These are phyloP conservation scores for Ctenoplectra terminalis DNA, from an alignment of 1,140 invertebrate species.

Conservation along the genomic window DNA sequence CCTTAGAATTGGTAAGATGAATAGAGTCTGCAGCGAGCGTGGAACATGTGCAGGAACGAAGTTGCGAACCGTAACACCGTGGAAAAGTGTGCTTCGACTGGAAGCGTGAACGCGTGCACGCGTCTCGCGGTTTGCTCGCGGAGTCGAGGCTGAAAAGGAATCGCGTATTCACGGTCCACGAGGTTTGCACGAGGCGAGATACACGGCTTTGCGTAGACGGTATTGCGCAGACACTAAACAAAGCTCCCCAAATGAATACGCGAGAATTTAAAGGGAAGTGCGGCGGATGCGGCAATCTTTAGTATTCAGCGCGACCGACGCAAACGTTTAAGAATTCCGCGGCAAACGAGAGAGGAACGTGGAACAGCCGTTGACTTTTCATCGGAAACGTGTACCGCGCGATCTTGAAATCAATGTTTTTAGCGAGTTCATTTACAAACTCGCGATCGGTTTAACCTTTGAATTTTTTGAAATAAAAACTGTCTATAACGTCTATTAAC, in stretches of 20 bases:
- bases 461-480: neutral
- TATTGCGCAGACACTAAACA: conserved; percentile 45
- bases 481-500: neutral
- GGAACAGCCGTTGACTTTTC: conserved; percentile 41
- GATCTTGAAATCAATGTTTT: conserved; percentile 3
- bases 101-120: neutral
- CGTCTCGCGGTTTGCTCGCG: neutral
- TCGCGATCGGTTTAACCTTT: neutral
- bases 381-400: neutral
- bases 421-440: neutral
- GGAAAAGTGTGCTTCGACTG: neutral
- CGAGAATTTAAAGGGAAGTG: conserved; percentile 59
- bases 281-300: conserved; percentile 70
- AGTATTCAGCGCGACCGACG: conserved; percentile 66
- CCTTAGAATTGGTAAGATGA: conserved; percentile 4
- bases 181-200: conserved; percentile 3
- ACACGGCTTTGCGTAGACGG: conserved; percentile 6
- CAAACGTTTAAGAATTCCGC: conserved; percentile 66
- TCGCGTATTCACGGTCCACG: conserved; percentile 8
- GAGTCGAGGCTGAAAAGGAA: conserved; percentile 22
- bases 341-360: conserved; percentile 13
- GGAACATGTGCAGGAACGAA: neutral
- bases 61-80: neutral
- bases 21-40: conserved; percentile 21
- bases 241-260: conserved; percentile 63